Evolutionary conservation across 1,140 invertebrate genomes (phyloP), one percentile per base, ranked within the genome.

Genomic region (Steinernema feltiae): DNA sequence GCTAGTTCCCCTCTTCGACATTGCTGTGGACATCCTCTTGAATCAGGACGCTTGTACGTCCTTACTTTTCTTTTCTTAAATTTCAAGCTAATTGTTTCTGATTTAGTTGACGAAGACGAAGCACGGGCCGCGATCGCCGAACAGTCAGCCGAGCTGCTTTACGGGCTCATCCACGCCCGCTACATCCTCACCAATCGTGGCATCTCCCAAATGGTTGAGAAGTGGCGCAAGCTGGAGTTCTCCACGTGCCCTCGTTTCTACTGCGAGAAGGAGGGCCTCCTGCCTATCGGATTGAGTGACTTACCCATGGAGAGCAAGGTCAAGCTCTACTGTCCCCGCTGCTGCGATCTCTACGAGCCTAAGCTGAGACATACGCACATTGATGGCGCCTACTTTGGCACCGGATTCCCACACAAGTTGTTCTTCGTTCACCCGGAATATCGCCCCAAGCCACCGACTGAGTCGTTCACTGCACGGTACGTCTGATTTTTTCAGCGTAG

Each of bases 371-470:
- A 99, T 88, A 95, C 97, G 88, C 97, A 99, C 87, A 98, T 95
- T 1, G 97, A 99, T 88, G 97, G 97, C 69, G 95, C 97, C 21
- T 99, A 99, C 88, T 99, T 99, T 89, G 97, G 97, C 77, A 98
- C 96, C 75, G 97, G 97, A 73, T 99, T 99, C 88, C 97, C 97
- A 82, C 97, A 99, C 87, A 99, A 99, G 97, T 90, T 99, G 53
- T 99, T 99, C 86, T 98, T 99, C 95, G 96, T 99, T 81, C 97
- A 99, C 89, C 97, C 97, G 7, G 97, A 99, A 88, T 96, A 97
- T 89, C 90, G 97, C 88, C 96, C 97, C 72, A 98, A 98, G 70
- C 70, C 12, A 18, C n/a, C 30, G 7, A 24, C n/a, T 30, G 24
- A 18, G 31, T 24, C 32, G 7, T 77, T 74, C 35, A 29, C 17